Evolutionary conservation across 2,113 vertebrate genomes (phyloP), one percentile per base, ranked within the genome.

Genomic region (Pituophis catenifer): DNA sequence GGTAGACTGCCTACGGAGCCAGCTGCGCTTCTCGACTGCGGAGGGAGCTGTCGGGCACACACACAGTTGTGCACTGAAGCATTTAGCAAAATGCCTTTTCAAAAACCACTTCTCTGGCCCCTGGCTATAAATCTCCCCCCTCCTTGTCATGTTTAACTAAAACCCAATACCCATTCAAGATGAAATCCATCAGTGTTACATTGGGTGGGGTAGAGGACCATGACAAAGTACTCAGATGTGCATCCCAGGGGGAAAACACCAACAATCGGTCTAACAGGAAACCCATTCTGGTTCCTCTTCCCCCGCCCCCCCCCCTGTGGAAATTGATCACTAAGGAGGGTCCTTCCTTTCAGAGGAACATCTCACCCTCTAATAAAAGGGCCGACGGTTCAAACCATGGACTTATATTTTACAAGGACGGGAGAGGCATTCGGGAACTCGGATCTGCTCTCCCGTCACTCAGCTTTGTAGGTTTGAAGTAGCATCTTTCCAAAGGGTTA

Each of bases 91-190:
- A n/a, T 11, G 38, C 97, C 97, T 97, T 98, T 98, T 98, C 94
- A 97, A 97, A 97, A 97, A 98, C 97, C 95, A 96, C 97, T 98
- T 98, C 97, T 97, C 96, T 96, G 96, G 98, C 95, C 95, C 91
- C 96, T 95, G 96, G 98, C 98, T 98, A 98, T 98, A 98, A 98
- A 98, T 98, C 98, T 99, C 7, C 95, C 97, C 92, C 97, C 97
- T 3, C 44, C 44, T 48, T 48, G 98, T 98, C 96, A 97, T 97
- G 97, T 98, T 98, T 98, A 98, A 98, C 98, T 98, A 98, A 98
- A 99, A 98, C 97, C 98, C 98, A 98, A 98, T 98, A 98, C 97
- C 97, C 98, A 98, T 99, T 98, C 98, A 98, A 98, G 97, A 98
- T 97, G 98, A 98, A 98, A 98, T 98, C 97, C 98, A 98, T 98